Evolutionary conservation across 2,888 invertebrate genomes (phyloP).

Genomic region (Eilema caniola): DNA sequence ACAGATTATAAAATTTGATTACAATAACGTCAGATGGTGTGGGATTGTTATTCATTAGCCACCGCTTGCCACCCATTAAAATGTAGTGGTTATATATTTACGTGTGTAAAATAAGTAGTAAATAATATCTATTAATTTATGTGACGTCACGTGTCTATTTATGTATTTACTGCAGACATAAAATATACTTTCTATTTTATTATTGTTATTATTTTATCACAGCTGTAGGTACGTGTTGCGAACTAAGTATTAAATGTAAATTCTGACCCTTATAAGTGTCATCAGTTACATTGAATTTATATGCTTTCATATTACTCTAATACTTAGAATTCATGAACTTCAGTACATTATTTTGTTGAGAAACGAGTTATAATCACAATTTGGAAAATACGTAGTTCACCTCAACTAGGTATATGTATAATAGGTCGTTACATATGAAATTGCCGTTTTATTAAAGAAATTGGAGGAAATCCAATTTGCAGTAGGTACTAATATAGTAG

Average conservation of each 20-base stretch:
- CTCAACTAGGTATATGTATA: too few species aligned
- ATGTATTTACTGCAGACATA: neutral
- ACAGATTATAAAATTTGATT: constrained; percentile 18
- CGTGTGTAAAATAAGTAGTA: neutral
- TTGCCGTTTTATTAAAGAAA: too few species aligned
- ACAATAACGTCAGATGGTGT: constrained; percentile 15
- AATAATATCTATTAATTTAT: neutral
- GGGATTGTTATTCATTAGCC: neutral
- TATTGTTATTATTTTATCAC: neutral
- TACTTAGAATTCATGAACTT: too few species aligned
- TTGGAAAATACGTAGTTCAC: too few species aligned
- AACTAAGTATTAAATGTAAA: neutral
- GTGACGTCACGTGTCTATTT: neutral
- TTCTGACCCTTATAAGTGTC: neutral
- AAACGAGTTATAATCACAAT: too few species aligned
- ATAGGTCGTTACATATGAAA: too few species aligned
- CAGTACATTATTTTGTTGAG: too few species aligned
- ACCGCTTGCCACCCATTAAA: neutral
- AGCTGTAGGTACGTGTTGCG: neutral
- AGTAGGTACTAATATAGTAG: too few species aligned
- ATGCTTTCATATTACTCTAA: too few species aligned
- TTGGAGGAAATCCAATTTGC: too few species aligned
- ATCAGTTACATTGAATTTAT: neutral
- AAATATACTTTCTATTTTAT: neutral
- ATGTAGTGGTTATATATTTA: neutral